A percentile compares a stretch with the other conserved stretches of the same genome.
Conservation (phyloP, 2,797 vertebrate genomes). For the Semotilus atromaculatus region DNA sequence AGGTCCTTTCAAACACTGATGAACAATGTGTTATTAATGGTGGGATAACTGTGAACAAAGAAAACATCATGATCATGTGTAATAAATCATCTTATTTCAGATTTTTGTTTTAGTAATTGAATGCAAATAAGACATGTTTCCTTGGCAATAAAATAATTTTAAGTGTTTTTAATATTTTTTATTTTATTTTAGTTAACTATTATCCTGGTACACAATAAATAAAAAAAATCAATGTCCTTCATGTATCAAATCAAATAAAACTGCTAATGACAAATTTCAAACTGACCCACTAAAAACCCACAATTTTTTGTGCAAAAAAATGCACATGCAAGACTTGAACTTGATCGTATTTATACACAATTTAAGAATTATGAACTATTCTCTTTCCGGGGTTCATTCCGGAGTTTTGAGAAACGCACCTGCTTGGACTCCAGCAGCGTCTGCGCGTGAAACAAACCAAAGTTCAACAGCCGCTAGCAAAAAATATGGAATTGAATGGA, state of each 20-base stretch:
- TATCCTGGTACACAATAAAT: neutral
- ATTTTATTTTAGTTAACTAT: neutral
- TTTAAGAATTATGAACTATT: neutral
- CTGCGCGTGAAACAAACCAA: neutral
- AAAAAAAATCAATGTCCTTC: neutral
- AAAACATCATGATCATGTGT: no score
- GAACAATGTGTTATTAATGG: no score
- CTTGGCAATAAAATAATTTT: neutral
- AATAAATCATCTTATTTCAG: no score
- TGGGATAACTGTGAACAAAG: no score
- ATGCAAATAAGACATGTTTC: neutral
- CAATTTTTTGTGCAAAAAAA: neutral
- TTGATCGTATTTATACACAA: neutral
- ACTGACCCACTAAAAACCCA: neutral
- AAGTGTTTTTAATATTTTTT: no score
- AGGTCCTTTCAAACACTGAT: no score
- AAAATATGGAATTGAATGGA: neutral
- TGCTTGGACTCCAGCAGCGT: neutral
- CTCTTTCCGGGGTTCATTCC: neutral
- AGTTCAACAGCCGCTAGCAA: neutral
- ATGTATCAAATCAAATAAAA: neutral
- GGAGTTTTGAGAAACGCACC: neutral
- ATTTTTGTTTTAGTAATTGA: neutral
- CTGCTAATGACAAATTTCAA: neutral
- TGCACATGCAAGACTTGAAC: neutral